phyloP scores from a whole-genome alignment of 2,888 invertebrate genomes.

The Coleophora flavipennella region DNA sequence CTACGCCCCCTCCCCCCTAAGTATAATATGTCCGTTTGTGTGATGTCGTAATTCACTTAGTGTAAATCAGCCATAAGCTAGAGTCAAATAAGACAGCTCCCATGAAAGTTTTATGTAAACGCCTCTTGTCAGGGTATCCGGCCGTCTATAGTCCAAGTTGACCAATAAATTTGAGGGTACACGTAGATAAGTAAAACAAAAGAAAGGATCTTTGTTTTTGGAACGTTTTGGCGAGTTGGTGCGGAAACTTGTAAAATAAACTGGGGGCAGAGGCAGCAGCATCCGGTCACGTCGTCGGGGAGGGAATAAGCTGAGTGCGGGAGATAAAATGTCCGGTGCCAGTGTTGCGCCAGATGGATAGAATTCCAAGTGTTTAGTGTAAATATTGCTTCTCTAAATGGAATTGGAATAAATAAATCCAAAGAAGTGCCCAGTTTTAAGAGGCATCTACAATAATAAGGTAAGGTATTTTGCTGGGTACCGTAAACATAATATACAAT shows the following conservation, averaged over 20 bases:
- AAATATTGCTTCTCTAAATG: too few relatives aligned
- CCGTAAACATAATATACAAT: too few relatives aligned
- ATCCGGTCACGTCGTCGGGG: slow-evolving; percentile 20
- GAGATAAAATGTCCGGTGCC: slow-evolving; percentile 18
- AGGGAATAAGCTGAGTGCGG: slow-evolving; percentile 21
- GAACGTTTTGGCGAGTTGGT: slow-evolving; percentile 7
- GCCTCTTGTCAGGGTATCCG: slow-evolving; percentile 27
- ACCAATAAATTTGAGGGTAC: slow-evolving; percentile 45
- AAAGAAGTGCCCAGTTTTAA: too few relatives aligned
- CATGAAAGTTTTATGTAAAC: slow-evolving; percentile 50
- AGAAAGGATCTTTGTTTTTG: slow-evolving; percentile 37
- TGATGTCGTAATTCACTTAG: too few relatives aligned
- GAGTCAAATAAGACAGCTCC: slow-evolving; percentile 21
- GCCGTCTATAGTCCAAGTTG: slow-evolving; percentile 37
- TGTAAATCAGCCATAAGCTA: too few relatives aligned
- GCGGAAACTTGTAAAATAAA: slow-evolving; percentile 27
- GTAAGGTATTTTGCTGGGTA: too few relatives aligned
- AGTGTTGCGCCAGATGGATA: too few relatives aligned
- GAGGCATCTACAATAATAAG: too few relatives aligned
- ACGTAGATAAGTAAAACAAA: slow-evolving; percentile 36
- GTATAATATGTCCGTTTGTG: too few relatives aligned
- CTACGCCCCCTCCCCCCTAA: too few relatives aligned
- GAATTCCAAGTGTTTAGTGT: too few relatives aligned
- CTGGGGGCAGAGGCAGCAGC: slow-evolving; percentile 18
- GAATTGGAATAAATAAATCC: too few relatives aligned